Evolutionary conservation across 1,140 invertebrate genomes (phyloP), one percentile per base, ranked within the genome.

Genomic region (Arctopsyche grandis): DNA sequence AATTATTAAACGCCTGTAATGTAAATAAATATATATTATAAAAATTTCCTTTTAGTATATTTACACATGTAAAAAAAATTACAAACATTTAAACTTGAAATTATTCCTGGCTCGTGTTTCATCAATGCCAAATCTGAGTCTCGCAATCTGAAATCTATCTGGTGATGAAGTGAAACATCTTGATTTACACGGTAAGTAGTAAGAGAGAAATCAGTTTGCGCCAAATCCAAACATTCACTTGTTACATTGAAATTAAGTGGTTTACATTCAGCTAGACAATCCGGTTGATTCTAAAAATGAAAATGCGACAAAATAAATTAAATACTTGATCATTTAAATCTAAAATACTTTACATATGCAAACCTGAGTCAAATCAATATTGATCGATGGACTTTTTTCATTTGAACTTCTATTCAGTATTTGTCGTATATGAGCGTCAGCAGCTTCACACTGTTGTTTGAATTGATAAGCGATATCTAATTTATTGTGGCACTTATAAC

Each of bases 401-500:
- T 52, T 21, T 58, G 58, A 43, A 38, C 26, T 78, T 52, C 81
- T 79, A 44, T 78, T 82, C n/a, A 83, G 21, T 10, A 77, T 70
- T 44, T 83, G 79, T 19, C 81, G 44, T 38, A 83, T 77, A 19
- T 81, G 79, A n/a, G 82, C 79, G 79, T 88, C 87, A 22, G 86
- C 84, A 80, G 85, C 86, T 82, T 87, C 85, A 81, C 86, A 87
- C 69, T 86, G 85, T 77, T 86, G 84, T 77, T 86, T 86, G 77
- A 88, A 88, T 66, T 86, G 84, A 81, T 84, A 88, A 24, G 86
- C 86, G 26, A 83, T 81, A 76, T 83, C 83, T 60, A 88, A 75
- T 75, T 87, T 86, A 63, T 82, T 80, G 82, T 86, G 84, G 81
- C 87, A 88, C 22, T 83, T 82, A 5, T 80, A 79, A 80, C 87